Conservation (phyloP, 2,888 invertebrate species). For the Lamproptera curius region DNA sequence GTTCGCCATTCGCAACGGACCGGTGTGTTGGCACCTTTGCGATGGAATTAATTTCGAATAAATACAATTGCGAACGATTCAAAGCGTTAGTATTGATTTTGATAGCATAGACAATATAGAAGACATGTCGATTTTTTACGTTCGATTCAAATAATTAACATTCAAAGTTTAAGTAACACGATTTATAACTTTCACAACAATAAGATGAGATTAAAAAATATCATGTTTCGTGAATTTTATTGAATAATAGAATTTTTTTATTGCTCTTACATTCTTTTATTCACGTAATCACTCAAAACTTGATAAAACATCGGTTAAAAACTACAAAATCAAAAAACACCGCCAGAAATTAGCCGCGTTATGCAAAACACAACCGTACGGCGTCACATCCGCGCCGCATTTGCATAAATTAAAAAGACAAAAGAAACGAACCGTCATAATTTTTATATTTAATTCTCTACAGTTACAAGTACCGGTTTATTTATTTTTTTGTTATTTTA, state of each 20-base stretch:
- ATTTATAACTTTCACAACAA: too few relatives aligned
- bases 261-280: too few relatives aligned
- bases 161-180: too few relatives aligned
- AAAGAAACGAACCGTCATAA: constrained; percentile 70
- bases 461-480: constrained; percentile 73
- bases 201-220: too few relatives aligned
- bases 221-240: too few relatives aligned
- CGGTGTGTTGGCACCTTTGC: constrained; percentile 53
- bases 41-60: constrained; percentile 16
- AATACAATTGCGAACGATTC: constrained; percentile 13
- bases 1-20: constrained; percentile 64
- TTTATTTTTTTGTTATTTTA: constrained; percentile 3
- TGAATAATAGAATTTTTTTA: too few relatives aligned
- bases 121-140: too few relatives aligned
- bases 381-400: constrained; percentile 56
- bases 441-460: constrained; percentile 76
- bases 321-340: constrained; percentile 2
- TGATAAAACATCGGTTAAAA: too few relatives aligned
- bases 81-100: neutral
- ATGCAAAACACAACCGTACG: constrained; percentile 11
- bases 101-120: too few relatives aligned
- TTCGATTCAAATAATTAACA: too few relatives aligned
- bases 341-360: constrained; percentile 3
- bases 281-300: too few relatives aligned
- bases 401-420: constrained; percentile 69